Evolutionary conservation across 2,113 vertebrate genomes (phyloP).

Genomic region (Dicaeum eximium): DNA sequence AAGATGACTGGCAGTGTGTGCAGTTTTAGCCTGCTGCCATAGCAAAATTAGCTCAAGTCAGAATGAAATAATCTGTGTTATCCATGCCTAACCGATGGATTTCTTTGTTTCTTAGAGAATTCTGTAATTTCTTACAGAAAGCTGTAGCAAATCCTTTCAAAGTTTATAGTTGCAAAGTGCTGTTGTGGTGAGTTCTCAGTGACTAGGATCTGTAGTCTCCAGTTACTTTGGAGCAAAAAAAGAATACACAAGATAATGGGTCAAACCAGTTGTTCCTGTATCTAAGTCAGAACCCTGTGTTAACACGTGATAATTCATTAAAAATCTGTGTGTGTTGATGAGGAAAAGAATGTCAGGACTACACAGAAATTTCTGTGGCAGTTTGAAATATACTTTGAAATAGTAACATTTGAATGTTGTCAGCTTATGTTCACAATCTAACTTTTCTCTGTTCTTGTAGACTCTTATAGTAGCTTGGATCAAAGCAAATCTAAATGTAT

Average conservation of each 20-base stretch:
- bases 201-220: background rate
- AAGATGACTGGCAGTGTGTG: background rate
- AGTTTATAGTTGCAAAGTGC: background rate
- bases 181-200: background rate
- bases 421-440: background rate
- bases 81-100: background rate
- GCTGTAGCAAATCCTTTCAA: background rate
- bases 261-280: background rate
- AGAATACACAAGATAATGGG: background rate
- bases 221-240: background rate
- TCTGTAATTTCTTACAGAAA: background rate
- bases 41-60: background rate
- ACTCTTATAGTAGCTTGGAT: conserved; percentile 99
- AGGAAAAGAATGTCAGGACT: background rate
- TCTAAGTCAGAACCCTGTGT: background rate
- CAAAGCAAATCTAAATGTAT: conserved; percentile 96
- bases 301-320: background rate
- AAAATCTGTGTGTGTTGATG: background rate
- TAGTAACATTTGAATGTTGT: background rate
- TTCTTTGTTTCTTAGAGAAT: background rate
- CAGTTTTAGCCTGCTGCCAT: background rate
- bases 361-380: background rate
- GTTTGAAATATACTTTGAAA: background rate
- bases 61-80: background rate
- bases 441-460: conserved; percentile 73